Percentiles rank a stretch among this genome's conserved stretches.
phyloP scores from a whole-genome alignment of 2,888 invertebrate genomes.

The Erebia ligea region DNA sequence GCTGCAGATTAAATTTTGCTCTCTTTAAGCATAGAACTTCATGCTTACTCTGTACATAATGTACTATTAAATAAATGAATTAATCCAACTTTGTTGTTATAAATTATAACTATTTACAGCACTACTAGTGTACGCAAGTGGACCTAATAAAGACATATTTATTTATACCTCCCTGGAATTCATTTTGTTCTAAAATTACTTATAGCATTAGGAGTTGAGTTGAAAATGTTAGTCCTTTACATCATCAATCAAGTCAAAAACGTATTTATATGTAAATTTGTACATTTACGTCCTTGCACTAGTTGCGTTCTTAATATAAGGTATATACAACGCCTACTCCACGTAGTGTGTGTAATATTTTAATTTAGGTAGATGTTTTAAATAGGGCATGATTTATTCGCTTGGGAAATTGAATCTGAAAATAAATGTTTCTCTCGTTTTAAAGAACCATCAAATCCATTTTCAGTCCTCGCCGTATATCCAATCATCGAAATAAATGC shows the following conservation, averaged over 20 bases:
- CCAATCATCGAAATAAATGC: no score
- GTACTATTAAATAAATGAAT: neutral
- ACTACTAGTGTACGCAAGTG: no score
- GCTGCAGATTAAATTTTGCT: constrained; percentile 35
- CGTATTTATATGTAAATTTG: neutral
- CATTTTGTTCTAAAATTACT: no score
- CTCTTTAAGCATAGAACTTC: constrained; percentile 21
- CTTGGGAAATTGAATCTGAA: constrained; percentile 5
- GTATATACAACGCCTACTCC: neutral
- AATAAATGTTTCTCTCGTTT: neutral
- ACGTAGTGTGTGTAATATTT: neutral
- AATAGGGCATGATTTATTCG: constrained; percentile 8
- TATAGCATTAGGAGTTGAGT: no score
- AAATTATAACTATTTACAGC: no score
- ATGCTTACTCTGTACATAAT: constrained; percentile 20
- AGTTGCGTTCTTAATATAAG: neutral
- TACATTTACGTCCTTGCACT: neutral
- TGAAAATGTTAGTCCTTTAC: no score
- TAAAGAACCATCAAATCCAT: neutral
- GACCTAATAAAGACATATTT: no score
- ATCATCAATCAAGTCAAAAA: neutral
- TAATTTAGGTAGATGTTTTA: constrained; percentile 2
- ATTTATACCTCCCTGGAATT: no score
- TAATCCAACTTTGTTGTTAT: neutral
- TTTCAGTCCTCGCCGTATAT: no score